Conservation (phyloP, 2,797 vertebrate species). For the Pseudomugil tenellus region DNA sequence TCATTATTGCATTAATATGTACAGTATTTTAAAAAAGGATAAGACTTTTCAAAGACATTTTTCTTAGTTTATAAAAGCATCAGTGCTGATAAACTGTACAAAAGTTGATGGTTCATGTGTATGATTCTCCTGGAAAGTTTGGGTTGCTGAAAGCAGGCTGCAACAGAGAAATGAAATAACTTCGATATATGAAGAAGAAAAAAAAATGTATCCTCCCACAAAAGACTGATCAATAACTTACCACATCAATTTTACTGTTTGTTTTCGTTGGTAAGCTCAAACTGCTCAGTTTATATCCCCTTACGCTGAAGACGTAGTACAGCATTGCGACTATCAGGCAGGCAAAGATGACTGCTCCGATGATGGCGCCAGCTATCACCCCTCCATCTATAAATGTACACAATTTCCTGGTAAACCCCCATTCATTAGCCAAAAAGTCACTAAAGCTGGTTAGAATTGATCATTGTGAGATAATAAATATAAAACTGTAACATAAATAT, state of each 20-base stretch:
- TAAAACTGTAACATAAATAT: too few relatives aligned
- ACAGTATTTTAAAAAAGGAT: slow-evolving; percentile 31
- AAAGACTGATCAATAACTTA: slow-evolving; percentile 43
- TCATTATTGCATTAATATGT: slow-evolving; percentile 41
- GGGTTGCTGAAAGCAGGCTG: slow-evolving; percentile 82
- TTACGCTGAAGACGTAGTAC: slow-evolving; percentile 72
- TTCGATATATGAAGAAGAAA: neutral
- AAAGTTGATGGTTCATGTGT: slow-evolving; percentile 56
- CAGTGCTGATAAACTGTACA: slow-evolving; percentile 23
- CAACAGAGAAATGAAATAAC: slow-evolving; percentile 44
- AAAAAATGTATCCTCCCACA: rapidly evolving
- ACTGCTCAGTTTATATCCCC: slow-evolving; percentile 66
- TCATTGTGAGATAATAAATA: neutral
- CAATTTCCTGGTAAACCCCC: neutral
- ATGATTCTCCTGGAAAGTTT: slow-evolving; percentile 76
- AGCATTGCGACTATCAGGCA: slow-evolving; percentile 60
- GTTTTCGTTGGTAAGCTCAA: slow-evolving; percentile 55
- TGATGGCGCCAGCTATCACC: slow-evolving; percentile 57
- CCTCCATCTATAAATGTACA: slow-evolving; percentile 44
- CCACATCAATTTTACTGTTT: slow-evolving; percentile 58
- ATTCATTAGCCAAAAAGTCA: neutral
- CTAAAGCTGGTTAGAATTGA: neutral
- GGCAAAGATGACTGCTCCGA: slow-evolving; percentile 57
- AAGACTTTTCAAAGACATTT: neutral
- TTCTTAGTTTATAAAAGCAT: slow-evolving; percentile 29